Conservation (phyloP, 2,113 vertebrate genomes). For the Pluvianellus socialis region DNA sequence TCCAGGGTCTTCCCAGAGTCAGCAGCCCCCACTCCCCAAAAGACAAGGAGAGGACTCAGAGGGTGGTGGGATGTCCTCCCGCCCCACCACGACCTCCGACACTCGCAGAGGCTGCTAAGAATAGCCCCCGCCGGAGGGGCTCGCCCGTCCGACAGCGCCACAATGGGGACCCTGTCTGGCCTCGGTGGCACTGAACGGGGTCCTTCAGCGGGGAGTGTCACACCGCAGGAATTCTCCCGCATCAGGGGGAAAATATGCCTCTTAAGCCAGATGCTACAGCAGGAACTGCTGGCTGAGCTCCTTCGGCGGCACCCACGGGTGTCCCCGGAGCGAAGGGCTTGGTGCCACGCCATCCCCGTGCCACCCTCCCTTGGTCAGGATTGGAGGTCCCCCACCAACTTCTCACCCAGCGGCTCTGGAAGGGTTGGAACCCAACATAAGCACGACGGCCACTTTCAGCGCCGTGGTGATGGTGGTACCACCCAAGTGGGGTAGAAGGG, state of each 20-base stretch:
- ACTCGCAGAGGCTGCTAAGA: constrained; percentile 53
- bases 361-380: background rate
- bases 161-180: constrained; percentile 75
- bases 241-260: constrained; percentile 78
- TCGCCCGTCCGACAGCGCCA: constrained; percentile 46
- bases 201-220: constrained; percentile 72
- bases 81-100: background rate
- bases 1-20: background rate
- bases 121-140: constrained; percentile 57
- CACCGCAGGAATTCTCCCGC: constrained; percentile 72
- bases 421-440: background rate
- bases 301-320: rapidly evolving
- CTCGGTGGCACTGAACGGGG: constrained; percentile 44
- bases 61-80: background rate
- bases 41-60: background rate
- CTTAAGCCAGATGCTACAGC: constrained; percentile 29
- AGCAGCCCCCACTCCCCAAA: background rate
- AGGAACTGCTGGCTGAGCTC: background rate
- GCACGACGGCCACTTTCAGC: rapidly evolving
- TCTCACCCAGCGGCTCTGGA: background rate
- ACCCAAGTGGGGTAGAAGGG: rapidly evolving
- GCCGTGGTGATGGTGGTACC: rapidly evolving
- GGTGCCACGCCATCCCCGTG: background rate
- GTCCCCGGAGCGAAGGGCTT: background rate
- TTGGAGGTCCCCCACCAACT: background rate